phyloP scores from a whole-genome alignment of 2,113 vertebrate genomes.

The Triplophysa dalaica region DNA sequence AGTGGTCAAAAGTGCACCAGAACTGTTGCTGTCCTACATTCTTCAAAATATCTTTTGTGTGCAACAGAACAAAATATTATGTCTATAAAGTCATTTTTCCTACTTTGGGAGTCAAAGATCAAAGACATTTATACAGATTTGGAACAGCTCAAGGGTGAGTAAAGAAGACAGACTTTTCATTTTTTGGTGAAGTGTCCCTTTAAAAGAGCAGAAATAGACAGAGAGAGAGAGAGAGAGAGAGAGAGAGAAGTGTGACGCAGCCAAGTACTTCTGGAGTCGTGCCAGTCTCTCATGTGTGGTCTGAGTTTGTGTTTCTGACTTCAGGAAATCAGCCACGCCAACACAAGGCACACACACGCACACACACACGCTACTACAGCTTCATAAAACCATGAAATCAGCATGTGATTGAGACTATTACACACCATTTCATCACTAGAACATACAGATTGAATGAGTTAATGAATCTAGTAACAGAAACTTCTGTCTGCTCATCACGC shows the following conservation, averaged over 20 bases:
- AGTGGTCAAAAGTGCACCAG: too few relatives aligned
- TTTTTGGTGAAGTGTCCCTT: conserved; percentile 2
- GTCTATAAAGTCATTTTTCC: too few relatives aligned
- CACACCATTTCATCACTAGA: conserved; percentile 15
- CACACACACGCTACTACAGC: conserved; percentile 48
- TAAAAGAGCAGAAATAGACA: conserved; percentile 37
- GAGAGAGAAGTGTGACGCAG: conserved; percentile 32
- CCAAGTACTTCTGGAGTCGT: conserved; percentile 53
- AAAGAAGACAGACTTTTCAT: too few relatives aligned
- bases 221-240: background rate
- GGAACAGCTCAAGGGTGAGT: too few relatives aligned
- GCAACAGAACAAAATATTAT: too few relatives aligned
- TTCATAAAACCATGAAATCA: conserved; percentile 48
- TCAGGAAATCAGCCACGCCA: conserved; percentile 57
- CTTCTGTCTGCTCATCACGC: too few relatives aligned
- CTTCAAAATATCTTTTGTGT: too few relatives aligned
- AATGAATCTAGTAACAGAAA: too few relatives aligned
- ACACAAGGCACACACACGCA: conserved; percentile 55
- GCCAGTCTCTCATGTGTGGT: conserved; percentile 62
- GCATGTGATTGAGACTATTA: conserved; percentile 45
- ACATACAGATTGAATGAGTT: too few relatives aligned
- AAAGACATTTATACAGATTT: too few relatives aligned
- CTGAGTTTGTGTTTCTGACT: conserved; percentile 53
- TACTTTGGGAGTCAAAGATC: too few relatives aligned
- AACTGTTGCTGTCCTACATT: too few relatives aligned